Base-by-base conservation (phyloP, 2,797 vertebrate species). In the Periparus ater region DNA sequence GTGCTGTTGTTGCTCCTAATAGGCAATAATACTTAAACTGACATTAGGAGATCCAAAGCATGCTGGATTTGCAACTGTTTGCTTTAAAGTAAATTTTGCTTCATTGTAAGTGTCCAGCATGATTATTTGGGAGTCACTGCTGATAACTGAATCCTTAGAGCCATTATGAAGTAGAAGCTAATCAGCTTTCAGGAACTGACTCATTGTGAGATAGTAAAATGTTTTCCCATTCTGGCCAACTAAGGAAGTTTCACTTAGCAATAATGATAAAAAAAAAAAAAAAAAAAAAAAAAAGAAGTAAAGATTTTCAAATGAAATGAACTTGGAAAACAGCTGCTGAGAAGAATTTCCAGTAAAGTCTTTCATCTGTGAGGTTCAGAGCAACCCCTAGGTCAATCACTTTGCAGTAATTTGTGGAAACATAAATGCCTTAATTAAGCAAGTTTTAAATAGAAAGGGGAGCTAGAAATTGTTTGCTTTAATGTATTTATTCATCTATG, bases 21-120 rank as follows among this genome's bases (percentile, higher is more conserved):
- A 84, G 73, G 58, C 88, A 95, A 82, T 96, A 90, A 89, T 85
- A 91, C 75, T 96, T 90, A 85, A 94, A 88, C 53, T 85, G 58
- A 30, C 47, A 73, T 81, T 87, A 94, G 40, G 68, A 89, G 79
- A 72, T 38, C 38, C 79, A 62, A 91, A 88, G 58, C 7, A 23
- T 17, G 16, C 66, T 87, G 71, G 17, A 91, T 77, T 93, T 92
- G 48, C 65, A 86, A 25, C 58, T 88, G 63, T 89, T 96, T 84
- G 65, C 65, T 92, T 89, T 77, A 57, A 93, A 97, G 85, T 91
- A 91, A 80, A 85, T 80, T 89, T 88, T 80, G 29, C n/a, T 94
- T 91, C 7, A 8, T 91, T 82, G 2, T 45, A 44, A 92, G 32
- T 34, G 82, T 84, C 53, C 42, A 54, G 3, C 1, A 2, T 48